Conservation (phyloP, 2,888 invertebrate genomes). For the Pollenia labialis region DNA sequence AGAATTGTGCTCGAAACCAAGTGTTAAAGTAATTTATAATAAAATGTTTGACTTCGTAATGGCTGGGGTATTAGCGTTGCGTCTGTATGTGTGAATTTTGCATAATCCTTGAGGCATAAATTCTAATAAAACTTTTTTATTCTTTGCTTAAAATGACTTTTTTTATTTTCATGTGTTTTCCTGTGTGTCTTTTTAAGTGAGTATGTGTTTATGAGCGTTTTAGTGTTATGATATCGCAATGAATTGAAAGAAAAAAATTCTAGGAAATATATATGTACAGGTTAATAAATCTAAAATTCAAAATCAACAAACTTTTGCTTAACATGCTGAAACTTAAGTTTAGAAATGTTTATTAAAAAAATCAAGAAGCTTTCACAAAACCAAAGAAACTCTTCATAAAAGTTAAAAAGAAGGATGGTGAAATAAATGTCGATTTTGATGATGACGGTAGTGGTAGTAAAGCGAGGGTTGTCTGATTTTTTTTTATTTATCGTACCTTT, state of each 20-base stretch:
- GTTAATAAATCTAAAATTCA: not conserved
- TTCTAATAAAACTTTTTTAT: no score
- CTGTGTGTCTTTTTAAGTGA: no score
- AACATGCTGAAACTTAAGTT: no score
- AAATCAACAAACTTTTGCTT: not conserved
- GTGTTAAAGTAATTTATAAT: no score
- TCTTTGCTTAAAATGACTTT: no score
- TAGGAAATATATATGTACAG: not conserved
- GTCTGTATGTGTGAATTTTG: no score
- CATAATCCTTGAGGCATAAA: no score
- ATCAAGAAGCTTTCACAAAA: not conserved
- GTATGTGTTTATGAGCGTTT: not conserved
- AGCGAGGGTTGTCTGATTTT: not conserved
- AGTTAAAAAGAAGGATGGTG: constrained; percentile 24
- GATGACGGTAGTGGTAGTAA: not conserved
- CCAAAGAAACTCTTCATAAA: constrained; percentile 45
- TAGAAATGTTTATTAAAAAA: not conserved
- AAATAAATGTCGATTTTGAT: constrained; percentile 2
- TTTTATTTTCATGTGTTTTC: no score
- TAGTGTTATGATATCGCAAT: not conserved
- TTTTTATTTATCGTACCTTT: no score
- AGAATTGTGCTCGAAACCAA: no score
- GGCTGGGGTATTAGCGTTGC: no score
- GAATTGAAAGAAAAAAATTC: not conserved
- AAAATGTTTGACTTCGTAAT: no score